These are phyloP conservation scores for Labroides dimidiatus DNA, from an alignment of 2,797 vertebrate species.

Conservation along the genomic window DNA sequence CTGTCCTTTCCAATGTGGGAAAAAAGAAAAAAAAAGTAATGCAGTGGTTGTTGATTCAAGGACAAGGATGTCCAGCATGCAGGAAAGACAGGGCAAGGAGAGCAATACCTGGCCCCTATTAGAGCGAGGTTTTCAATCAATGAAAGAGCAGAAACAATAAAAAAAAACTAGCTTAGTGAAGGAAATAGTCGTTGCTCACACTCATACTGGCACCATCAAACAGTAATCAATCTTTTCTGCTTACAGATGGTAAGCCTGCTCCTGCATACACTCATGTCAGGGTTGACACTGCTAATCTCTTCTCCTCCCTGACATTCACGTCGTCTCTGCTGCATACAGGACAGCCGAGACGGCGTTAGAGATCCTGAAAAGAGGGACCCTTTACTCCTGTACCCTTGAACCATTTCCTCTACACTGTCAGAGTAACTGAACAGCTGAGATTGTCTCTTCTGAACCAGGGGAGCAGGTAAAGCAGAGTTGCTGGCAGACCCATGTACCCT, in stretches of 20 bases:
- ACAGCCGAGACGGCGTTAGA: conserved; percentile 31
- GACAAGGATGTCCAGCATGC: neutral
- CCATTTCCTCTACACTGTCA: conserved; percentile 38
- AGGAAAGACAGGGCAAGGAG: conserved; percentile 3
- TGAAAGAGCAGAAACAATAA: conserved; percentile 37
- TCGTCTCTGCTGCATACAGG: conserved; percentile 59
- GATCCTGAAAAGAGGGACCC: conserved; percentile 49
- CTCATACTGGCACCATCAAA: conserved; percentile 6
- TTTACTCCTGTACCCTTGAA: conserved; percentile 28
- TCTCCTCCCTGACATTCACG: conserved; percentile 66
- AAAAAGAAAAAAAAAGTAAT: conserved; percentile 20
- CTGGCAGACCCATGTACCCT: conserved; percentile 42
- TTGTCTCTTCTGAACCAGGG: conserved; percentile 48
- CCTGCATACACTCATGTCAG: conserved; percentile 67
- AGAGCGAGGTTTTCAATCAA: conserved; percentile 23
- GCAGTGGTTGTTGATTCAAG: conserved; percentile 31
- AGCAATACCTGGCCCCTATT: conserved; percentile 21
- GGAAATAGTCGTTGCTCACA: conserved; percentile 34
- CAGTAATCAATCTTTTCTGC: conserved; percentile 74
- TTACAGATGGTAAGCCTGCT: conserved; percentile 63
- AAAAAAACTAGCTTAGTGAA: conserved; percentile 20
- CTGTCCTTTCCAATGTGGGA: conserved; percentile 28
- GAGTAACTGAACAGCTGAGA: conserved; percentile 65
- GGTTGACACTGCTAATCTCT: conserved; percentile 63
- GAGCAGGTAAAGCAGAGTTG: conserved; percentile 35